Evolutionary conservation across 2,888 invertebrate genomes (phyloP).

Genomic region (Drosophila vallismaia): DNA sequence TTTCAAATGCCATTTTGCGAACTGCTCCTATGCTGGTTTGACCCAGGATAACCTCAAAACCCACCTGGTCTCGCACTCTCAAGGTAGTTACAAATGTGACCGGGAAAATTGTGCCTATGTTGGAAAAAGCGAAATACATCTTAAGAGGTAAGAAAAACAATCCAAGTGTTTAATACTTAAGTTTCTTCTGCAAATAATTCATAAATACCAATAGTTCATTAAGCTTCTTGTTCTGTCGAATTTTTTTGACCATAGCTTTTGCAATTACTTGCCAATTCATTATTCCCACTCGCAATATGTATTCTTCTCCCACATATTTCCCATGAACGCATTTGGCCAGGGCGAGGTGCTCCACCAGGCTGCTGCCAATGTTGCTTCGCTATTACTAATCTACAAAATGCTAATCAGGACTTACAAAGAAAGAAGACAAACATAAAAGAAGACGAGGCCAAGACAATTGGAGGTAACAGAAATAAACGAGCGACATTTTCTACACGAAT

Average conservation of each 20-base stretch:
- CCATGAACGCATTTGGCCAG: background rate
- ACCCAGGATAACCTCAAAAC: constrained; percentile 85
- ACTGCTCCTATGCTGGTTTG: constrained; percentile 86
- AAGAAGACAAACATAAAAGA: constrained; percentile 15
- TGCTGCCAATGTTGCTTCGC: constrained; percentile 24
- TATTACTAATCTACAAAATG: constrained; percentile 50
- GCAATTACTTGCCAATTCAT: constrained; percentile 3
- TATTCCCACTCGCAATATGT: background rate
- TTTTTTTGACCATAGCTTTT: background rate
- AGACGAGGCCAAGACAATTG: constrained; percentile 40
- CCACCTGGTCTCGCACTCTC: constrained; percentile 86
- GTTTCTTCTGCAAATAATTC: background rate
- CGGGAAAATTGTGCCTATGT: constrained; percentile 84
- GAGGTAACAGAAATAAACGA: constrained; percentile 49
- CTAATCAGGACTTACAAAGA: constrained; percentile 45
- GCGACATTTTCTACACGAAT: constrained; percentile 67
- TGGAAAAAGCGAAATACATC: constrained; percentile 84
- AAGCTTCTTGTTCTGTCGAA: background rate
- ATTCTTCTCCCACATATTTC: background rate
- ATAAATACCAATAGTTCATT: background rate
- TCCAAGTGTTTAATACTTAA: background rate
- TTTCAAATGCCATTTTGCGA: constrained; percentile 85
- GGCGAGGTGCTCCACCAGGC: constrained; percentile 6
- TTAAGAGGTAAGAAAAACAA: constrained; percentile 74
- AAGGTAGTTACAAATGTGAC: constrained; percentile 84